Conservation (phyloP, 1,140 invertebrate species). For the Macrotrachela quadricornifera region DNA sequence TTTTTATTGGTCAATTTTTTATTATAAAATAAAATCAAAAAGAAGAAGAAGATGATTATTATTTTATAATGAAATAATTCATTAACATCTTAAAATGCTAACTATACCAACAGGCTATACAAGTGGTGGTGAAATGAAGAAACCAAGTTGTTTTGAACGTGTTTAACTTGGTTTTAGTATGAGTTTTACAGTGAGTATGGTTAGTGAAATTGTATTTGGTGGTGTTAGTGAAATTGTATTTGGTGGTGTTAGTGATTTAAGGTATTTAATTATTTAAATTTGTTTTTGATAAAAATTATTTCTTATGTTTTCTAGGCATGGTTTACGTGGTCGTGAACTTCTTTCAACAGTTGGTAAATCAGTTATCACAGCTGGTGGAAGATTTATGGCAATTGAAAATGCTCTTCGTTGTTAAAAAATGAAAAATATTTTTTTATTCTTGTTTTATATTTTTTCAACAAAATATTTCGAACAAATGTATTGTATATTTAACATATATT, state of each 20-base stretch:
- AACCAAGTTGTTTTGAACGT: constrained; percentile 52
- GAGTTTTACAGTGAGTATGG: constrained; percentile 81
- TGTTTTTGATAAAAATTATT: no score
- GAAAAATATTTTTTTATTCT: neutral
- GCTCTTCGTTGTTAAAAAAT: constrained; percentile 34
- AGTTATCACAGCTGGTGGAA: constrained; percentile 83
- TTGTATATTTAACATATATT: no score
- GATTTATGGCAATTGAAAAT: constrained; percentile 58
- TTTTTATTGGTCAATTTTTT: no score
- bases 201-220: constrained; percentile 75
- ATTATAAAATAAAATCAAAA: no score
- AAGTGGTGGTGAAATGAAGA: neutral
- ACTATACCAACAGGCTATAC: no score
- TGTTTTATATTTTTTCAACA: no score
- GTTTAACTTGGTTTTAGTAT: constrained; percentile 82
- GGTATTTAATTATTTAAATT: no score
- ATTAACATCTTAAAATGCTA: no score
- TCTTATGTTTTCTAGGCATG: constrained; percentile 42
- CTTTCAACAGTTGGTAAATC: constrained; percentile 77
- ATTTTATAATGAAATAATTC: no score
- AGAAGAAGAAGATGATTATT: no score
- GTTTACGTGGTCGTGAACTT: constrained; percentile 65
- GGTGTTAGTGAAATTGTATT: constrained; percentile 79
- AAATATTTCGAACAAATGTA: no score
- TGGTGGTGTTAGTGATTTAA: neutral